These are phyloP conservation scores for Zaprionus nigranus DNA, from an alignment of 1,140 invertebrate genomes.

Conservation along the genomic window DNA sequence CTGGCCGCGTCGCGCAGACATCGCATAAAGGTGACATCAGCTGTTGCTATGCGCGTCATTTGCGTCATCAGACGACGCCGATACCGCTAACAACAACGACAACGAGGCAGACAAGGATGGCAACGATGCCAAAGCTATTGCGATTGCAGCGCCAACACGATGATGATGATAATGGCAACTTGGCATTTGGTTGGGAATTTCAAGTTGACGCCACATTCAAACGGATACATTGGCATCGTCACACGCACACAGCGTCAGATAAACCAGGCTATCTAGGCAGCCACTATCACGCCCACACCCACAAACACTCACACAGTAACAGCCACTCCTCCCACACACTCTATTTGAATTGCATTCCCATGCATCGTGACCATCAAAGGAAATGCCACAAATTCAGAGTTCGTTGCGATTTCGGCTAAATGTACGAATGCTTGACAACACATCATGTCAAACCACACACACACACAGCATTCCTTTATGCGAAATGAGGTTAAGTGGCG, in stretches of 20 bases:
- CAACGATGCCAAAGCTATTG: slow-evolving; percentile 17
- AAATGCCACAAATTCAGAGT: background rate
- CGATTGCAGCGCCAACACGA: slow-evolving; percentile 18
- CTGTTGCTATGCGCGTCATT: slow-evolving; percentile 51
- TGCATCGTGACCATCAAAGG: background rate
- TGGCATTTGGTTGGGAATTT: slow-evolving; percentile 27
- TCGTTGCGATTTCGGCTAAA: slow-evolving; percentile 1
- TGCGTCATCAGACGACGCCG: slow-evolving; percentile 47
- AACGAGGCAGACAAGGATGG: background rate
- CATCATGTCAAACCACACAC: background rate
- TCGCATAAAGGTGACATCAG: slow-evolving; percentile 69
- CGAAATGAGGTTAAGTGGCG: slow-evolving; percentile 5
- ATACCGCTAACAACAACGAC: background rate
- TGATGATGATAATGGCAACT: slow-evolving; percentile 47
- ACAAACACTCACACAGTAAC: background rate
- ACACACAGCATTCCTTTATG: slow-evolving; percentile 1
- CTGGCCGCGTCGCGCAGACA: slow-evolving; percentile 35
- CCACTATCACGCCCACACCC: background rate
- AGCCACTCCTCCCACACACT: background rate
- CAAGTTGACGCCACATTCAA: slow-evolving; percentile 3
- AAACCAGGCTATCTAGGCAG: background rate
- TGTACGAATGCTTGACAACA: background rate
- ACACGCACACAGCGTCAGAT: background rate
- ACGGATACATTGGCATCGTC: slow-evolving; percentile 1
- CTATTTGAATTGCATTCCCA: background rate